phyloP scores from a whole-genome alignment of 1,140 invertebrate species.

The Sycophaga agraensis region DNA sequence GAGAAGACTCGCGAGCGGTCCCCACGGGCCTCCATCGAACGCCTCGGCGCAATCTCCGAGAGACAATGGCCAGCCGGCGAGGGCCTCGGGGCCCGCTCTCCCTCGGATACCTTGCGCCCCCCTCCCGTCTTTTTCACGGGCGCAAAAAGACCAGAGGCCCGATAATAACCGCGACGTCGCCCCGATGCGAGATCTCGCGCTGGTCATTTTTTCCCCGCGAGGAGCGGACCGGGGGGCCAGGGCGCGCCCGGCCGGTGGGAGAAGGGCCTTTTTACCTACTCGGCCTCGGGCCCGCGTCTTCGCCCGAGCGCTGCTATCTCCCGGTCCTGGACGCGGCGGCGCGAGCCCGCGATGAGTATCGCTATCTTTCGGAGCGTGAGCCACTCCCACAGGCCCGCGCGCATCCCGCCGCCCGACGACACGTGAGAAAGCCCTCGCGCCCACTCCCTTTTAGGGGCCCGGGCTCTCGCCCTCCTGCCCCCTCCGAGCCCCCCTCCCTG shows the following conservation, averaged over 20 bases:
- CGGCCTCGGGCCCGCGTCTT: slow-evolving; percentile 1
- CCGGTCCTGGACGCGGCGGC: background rate
- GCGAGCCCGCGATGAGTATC: slow-evolving; percentile 27
- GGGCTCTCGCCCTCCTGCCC: too few species aligned
- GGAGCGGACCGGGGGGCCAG: background rate
- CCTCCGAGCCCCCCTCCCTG: too few species aligned
- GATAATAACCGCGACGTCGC: slow-evolving; percentile 50
- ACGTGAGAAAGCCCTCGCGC: slow-evolving; percentile 28
- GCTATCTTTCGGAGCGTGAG: slow-evolving; percentile 22
- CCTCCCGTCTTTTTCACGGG: slow-evolving; percentile 11
- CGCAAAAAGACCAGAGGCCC: slow-evolving; percentile 49
- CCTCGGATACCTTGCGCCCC: background rate
- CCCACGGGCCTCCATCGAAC: slow-evolving; percentile 37
- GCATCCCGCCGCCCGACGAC: slow-evolving; percentile 1
- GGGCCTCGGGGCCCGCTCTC: background rate
- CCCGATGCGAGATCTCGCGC: slow-evolving; percentile 14
- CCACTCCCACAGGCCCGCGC: background rate
- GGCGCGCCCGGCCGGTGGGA: too few species aligned
- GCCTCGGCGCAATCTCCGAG: slow-evolving; percentile 52
- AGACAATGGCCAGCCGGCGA: slow-evolving; percentile 47
- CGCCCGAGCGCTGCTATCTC: too few species aligned
- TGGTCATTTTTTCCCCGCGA: slow-evolving; percentile 25
- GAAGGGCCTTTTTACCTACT: slow-evolving; percentile 13
- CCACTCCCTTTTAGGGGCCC: background rate
- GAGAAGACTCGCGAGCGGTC: slow-evolving; percentile 13